Conservation (phyloP, 2,888 invertebrate genomes). For the Choristoneura rosaceana region DNA sequence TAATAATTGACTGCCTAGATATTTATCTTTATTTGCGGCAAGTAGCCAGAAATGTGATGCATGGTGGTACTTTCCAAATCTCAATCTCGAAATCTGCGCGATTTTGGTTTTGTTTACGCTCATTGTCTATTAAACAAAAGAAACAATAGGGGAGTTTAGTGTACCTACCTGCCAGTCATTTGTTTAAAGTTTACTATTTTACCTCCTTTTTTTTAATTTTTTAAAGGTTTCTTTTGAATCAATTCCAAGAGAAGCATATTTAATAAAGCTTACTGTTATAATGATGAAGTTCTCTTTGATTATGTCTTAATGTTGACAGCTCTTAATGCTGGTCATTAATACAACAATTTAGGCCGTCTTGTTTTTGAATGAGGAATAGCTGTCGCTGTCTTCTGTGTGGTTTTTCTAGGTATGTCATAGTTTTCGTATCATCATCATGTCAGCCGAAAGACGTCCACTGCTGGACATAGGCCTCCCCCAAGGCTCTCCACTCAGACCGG, state of each 20-base stretch:
- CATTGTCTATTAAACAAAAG: neutral
- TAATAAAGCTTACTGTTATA: neutral
- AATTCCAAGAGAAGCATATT: neutral
- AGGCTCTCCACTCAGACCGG: no score
- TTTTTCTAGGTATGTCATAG: no score
- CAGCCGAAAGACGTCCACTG: no score
- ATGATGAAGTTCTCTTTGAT: neutral
- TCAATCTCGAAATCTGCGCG: neutral
- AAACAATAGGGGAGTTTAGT: neutral
- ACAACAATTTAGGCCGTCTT: no score
- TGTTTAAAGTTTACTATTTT: neutral
- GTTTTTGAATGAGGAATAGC: no score
- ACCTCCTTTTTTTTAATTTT: neutral
- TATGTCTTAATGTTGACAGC: no score
- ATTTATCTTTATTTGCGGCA: neutral
- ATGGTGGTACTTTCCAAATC: neutral
- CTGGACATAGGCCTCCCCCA: no score
- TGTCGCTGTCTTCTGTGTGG: no score
- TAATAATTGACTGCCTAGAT: neutral
- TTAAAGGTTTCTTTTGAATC: neutral
- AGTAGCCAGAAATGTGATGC: neutral
- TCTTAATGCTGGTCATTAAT: no score
- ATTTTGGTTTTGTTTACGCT: neutral
- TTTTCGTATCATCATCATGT: no score
- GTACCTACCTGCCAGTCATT: neutral